Base-by-base conservation (phyloP, 2,888 invertebrate genomes). In the Synergus umbraculus region DNA sequence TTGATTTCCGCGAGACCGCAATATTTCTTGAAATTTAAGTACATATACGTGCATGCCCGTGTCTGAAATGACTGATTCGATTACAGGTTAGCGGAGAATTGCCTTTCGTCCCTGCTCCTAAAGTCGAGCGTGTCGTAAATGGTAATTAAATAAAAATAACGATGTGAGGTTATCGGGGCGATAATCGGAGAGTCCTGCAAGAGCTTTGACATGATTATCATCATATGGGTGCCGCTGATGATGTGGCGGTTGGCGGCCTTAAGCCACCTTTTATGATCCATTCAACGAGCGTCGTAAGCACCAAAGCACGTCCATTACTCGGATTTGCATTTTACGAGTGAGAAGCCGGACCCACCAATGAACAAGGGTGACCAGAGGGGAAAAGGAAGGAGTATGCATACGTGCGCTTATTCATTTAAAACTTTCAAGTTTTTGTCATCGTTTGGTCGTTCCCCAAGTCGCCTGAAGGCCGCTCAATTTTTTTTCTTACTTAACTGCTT, bases 301-400 rank as follows among this genome's bases (percentile, higher is more conserved):
- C 83, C 81, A 85, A 85, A 82, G 86, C 85, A 87, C 83, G 80
- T 82, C 84, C 86, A 87, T 89, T 89, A 89, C 85, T 81, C 76
- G 85, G 83, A 89, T 89, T 89, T 89, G 87, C 89, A 89, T 89
- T 89, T 88, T 89, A 89, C 86, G 88, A 88, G 86, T 86, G 85
- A 85, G 79, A 84, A 83, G 85, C 83, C 83, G 81, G 82, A 84
- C 78, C 76, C 77, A 67, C 77, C 78, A 78, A 78, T 79, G 79
- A 77, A 82, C 77, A 80, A 81, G 65, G 79, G 81, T 78, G 79
- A 78, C 73, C 77, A 78, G 60, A 63, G 65, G 76, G 63, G 78
- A 76, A 77, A 76, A 5, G 73, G 29, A 78, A 60, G 76, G 49
- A n/a, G 15, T 29, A 29, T 66, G 65, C 37, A 49, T 77, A 77